These are phyloP conservation scores for Trichomalopsis sarcophagae DNA, from an alignment of 1,140 invertebrate species.

Conservation along the genomic window DNA sequence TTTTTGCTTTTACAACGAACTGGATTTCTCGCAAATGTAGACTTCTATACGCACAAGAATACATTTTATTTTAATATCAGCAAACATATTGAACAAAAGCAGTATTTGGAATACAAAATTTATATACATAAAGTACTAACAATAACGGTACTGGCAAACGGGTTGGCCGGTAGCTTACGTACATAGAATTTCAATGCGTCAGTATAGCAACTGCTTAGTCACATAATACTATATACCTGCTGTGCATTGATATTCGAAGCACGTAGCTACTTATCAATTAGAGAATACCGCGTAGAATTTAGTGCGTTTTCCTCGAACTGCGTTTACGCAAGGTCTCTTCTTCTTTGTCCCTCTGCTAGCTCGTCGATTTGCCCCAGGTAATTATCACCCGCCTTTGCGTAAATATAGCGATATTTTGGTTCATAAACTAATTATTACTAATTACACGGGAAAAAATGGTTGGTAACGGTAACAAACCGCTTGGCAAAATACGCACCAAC, in stretches of 20 bases:
- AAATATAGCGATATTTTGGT: too few relatives aligned
- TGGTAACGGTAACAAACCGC: too few relatives aligned
- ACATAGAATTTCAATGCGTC: constrained; percentile 13
- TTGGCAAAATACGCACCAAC: too few relatives aligned
- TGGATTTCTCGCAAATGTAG: too few relatives aligned
- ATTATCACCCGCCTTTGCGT: neutral
- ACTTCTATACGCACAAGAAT: too few relatives aligned
- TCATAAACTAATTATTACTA: too few relatives aligned
- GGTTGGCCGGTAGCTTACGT: neutral
- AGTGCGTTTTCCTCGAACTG: neutral
- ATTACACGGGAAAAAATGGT: too few relatives aligned
- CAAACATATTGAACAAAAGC: too few relatives aligned
- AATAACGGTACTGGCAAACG: neutral
- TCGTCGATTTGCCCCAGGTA: neutral
- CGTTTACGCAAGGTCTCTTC: neutral
- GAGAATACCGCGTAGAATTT: constrained; percentile 1
- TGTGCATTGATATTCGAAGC: constrained; percentile 7
- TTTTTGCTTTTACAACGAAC: too few relatives aligned
- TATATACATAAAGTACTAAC: neutral
- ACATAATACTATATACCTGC: neutral
- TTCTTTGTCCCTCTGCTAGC: neutral
- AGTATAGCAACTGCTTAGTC: neutral
- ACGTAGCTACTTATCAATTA: constrained; percentile 8
- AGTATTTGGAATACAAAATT: neutral
- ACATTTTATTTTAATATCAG: too few relatives aligned